A percentile compares a stretch with the other conserved stretches of the same genome.
These are phyloP conservation scores for Littorina saxatilis DNA, from an alignment of 1,140 invertebrate species.

Conservation along the genomic window DNA sequence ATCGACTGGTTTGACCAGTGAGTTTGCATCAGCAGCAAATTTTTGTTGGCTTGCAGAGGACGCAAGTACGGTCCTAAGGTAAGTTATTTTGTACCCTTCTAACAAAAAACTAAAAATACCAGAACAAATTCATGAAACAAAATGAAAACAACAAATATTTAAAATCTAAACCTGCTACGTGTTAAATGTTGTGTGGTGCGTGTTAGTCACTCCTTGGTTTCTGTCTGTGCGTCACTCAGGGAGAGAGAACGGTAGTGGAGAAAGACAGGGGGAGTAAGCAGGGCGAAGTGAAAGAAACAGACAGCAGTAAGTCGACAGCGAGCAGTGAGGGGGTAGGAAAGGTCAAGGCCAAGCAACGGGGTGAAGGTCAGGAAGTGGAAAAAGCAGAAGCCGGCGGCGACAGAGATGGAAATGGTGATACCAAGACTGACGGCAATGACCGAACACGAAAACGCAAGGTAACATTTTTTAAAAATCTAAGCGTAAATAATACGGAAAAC, in stretches of 20 bases:
- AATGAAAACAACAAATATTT: no score
- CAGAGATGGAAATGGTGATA: not conserved
- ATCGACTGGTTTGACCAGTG: no score
- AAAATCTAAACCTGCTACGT: no score
- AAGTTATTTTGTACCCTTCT: no score
- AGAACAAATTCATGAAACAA: no score
- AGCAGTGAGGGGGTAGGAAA: constrained; percentile 8
- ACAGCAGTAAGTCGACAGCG: not conserved
- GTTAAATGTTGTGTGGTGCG: no score
- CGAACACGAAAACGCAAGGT: constrained; percentile 26
- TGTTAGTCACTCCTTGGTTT: not conserved
- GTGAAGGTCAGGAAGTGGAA: constrained; percentile 21
- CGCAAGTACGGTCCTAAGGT: no score
- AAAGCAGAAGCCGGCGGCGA: not conserved
- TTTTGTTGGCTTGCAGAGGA: no score
- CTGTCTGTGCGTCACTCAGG: not conserved
- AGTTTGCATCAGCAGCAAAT: no score
- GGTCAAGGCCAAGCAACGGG: constrained; percentile 10
- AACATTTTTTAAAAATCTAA: no score
- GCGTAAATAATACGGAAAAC: no score
- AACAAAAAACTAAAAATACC: no score
- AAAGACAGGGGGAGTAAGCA: constrained; percentile 34
- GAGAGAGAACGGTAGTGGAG: constrained; percentile 21
- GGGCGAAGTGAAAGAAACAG: constrained; percentile 26
- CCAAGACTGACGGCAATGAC: constrained; percentile 4